Conservation (phyloP, 2,888 invertebrate species). For the Malthinus seriepunctatus region DNA sequence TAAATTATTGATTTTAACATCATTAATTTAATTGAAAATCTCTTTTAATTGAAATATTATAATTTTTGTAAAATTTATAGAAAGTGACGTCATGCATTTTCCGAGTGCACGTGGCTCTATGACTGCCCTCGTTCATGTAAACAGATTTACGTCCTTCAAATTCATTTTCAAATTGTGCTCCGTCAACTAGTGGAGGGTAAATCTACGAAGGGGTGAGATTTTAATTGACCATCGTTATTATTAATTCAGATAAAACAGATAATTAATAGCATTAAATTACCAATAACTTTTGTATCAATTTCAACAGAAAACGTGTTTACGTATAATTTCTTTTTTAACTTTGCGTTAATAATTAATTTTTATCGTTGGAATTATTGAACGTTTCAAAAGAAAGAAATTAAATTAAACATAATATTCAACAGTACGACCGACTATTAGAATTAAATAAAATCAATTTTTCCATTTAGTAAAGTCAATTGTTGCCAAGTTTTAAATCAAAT, state of each 20-base stretch:
- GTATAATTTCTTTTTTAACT: too few relatives aligned
- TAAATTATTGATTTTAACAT: conserved; percentile 5
- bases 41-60: not conserved
- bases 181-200: not conserved
- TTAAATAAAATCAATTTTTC: too few relatives aligned
- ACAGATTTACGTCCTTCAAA: conserved; percentile 23
- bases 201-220: conserved; percentile 4
- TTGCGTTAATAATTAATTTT: too few relatives aligned
- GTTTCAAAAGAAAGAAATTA: too few relatives aligned
- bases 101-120: conserved; percentile 22
- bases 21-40: not conserved
- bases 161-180: conserved; percentile 14
- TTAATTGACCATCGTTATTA: conserved; percentile 12
- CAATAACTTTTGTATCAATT: not conserved
- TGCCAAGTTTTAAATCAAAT: too few relatives aligned
- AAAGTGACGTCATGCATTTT: conserved; percentile 16
- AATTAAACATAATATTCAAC: too few relatives aligned
- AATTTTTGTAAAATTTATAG: too few relatives aligned
- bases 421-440: too few relatives aligned
- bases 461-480: too few relatives aligned
- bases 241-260: not conserved
- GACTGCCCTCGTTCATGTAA: conserved; percentile 17
- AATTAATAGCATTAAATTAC: conserved; percentile 1
- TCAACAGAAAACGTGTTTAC: too few relatives aligned
- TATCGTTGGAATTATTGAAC: too few relatives aligned